Evolutionary conservation across 2,113 vertebrate species (phyloP).

Genomic region (Lucifuga dentata): DNA sequence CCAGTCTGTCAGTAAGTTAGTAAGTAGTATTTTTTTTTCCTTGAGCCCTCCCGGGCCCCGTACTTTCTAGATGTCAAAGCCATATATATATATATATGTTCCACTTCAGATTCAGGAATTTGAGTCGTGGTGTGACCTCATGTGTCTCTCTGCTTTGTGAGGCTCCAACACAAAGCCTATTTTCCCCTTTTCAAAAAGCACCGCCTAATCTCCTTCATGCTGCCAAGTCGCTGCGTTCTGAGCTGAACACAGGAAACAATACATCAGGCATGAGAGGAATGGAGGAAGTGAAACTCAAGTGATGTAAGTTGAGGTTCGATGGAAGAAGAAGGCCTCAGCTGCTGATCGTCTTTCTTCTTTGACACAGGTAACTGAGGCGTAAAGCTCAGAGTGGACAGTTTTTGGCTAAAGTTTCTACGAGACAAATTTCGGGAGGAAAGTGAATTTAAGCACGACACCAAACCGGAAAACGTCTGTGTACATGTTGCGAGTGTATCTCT

Average conservation of each 20-base stretch:
- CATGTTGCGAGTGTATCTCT: too few relatives aligned
- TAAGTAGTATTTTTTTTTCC: too few relatives aligned
- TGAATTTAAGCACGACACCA: too few relatives aligned
- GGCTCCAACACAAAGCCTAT: conserved; percentile 22
- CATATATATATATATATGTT: not conserved
- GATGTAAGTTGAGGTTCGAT: conserved; percentile 32
- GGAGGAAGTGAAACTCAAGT: conserved; percentile 82
- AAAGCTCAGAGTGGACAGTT: not conserved
- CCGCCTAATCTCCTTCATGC: conserved; percentile 1
- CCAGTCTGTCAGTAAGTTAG: too few relatives aligned
- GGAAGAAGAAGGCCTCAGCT: conserved; percentile 15
- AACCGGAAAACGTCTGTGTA: too few relatives aligned
- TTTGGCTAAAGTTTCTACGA: conserved; percentile 28
- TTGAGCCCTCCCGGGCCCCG: too few relatives aligned
- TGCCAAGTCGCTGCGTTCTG: conserved; percentile 63
- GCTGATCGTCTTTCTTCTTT: conserved; percentile 6
- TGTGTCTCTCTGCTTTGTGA: conserved; percentile 34
- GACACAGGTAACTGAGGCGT: not conserved
- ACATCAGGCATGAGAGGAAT: conserved; percentile 66
- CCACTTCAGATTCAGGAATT: not conserved
- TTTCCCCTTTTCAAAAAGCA: conserved; percentile 39
- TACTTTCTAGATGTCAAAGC: not conserved
- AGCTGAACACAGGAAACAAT: conserved; percentile 49
- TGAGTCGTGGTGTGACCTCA: conserved; percentile 13
- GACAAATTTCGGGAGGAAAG: not conserved